phyloP scores from a whole-genome alignment of 2,113 vertebrate species.

The Orycteropus afer region DNA sequence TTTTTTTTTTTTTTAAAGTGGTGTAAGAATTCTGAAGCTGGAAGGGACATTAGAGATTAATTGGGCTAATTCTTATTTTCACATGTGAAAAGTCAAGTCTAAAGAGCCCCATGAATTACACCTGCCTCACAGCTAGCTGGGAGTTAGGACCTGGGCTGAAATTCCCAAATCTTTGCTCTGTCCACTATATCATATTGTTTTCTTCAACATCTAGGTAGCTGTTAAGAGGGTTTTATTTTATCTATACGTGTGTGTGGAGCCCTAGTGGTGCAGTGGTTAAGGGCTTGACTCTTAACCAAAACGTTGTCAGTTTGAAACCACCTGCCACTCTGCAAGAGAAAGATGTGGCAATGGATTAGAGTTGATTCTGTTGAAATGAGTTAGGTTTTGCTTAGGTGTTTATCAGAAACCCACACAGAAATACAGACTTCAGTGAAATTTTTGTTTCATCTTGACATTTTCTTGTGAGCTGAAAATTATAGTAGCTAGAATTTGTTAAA shows the following conservation, averaged over 20 bases:
- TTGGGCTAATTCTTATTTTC: background rate
- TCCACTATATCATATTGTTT: background rate
- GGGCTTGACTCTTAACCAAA: background rate
- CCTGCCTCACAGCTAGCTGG: background rate
- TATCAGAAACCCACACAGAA: background rate
- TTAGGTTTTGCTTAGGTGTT: background rate
- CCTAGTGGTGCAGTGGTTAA: background rate
- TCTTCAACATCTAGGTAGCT: background rate
- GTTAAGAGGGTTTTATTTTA: background rate
- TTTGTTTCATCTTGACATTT: conserved; percentile 31
- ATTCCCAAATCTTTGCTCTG: background rate
- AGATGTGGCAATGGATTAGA: background rate
- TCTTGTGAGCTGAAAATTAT: conserved; percentile 14
- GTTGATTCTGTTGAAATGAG: background rate
- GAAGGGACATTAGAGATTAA: background rate
- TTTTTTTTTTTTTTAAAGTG: background rate
- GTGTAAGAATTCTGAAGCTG: background rate
- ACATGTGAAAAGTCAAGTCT: conserved; percentile 6
- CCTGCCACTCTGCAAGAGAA: background rate
- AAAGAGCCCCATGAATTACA: background rate
- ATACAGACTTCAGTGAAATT: background rate
- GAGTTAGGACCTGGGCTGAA: background rate
- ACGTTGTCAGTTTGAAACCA: background rate
- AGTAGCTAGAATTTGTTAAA: background rate
- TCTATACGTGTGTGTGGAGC: background rate